Evolutionary conservation across 2,113 vertebrate species (phyloP).

Genomic region (Cnemophilus loriae): DNA sequence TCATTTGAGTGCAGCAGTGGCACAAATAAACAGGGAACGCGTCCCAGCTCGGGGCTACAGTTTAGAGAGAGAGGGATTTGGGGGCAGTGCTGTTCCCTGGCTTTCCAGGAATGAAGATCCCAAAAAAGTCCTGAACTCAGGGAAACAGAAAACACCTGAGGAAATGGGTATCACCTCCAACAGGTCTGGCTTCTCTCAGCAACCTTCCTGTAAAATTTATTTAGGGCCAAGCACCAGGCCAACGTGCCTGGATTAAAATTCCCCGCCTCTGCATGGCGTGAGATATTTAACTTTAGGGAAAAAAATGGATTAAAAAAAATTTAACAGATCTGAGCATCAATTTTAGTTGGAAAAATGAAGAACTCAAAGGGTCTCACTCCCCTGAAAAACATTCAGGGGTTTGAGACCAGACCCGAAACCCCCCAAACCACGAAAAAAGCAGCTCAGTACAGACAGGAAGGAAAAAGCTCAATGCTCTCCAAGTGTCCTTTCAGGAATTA

Average conservation of each 20-base stretch:
- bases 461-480: constrained; percentile 22
- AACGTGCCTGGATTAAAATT: rapidly evolving
- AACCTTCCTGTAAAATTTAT: not conserved
- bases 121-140: not conserved
- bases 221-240: not conserved
- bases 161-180: not conserved
- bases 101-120: not conserved
- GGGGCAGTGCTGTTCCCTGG: not conserved
- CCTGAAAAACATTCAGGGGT: not conserved
- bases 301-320: not conserved
- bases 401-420: not conserved
- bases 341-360: not conserved
- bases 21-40: not conserved
- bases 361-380: not conserved
- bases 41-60: not conserved
- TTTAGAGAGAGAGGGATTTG: not conserved
- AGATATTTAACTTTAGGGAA: rapidly evolving
- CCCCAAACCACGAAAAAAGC: not conserved
- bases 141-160: not conserved
- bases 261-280: not conserved
- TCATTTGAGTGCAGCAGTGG: not conserved
- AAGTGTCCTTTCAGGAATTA: not conserved
- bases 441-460: constrained; percentile 27
- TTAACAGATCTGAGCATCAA: rapidly evolving
- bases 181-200: not conserved